Percentiles rank a stretch among this genome's conserved stretches.
These are phyloP conservation scores for Pseudomugil gertrudae DNA, from an alignment of 2,797 vertebrate genomes.

Conservation along the genomic window DNA sequence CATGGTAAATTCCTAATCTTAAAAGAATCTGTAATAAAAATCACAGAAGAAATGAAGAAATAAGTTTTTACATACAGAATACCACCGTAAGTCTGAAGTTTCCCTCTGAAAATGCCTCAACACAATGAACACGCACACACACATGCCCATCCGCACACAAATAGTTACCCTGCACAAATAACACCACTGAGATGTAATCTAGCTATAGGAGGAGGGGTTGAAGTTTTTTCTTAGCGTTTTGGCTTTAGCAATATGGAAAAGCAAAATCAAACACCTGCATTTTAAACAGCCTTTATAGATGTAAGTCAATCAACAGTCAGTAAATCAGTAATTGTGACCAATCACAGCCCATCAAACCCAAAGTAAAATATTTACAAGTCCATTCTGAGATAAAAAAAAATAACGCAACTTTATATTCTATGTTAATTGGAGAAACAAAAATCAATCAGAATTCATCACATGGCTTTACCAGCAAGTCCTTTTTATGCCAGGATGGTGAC, in stretches of 20 bases:
- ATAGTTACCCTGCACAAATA: constrained; percentile 4
- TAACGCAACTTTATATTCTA: not conserved
- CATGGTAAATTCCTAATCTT: not conserved
- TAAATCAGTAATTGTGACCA: not conserved
- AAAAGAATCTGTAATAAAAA: not conserved
- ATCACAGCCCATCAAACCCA: not conserved
- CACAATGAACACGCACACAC: not conserved
- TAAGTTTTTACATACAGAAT: constrained; percentile 2
- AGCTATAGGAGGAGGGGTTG: constrained; percentile 24
- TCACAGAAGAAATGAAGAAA: not conserved
- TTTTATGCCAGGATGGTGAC: constrained; percentile 53
- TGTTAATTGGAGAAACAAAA: not conserved
- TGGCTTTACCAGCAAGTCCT: not conserved
- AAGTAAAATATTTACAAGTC: constrained; percentile 8
- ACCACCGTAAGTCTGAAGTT: not conserved
- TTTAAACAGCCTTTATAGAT: constrained; percentile 10
- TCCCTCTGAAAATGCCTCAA: not conserved
- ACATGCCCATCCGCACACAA: constrained; percentile 19
- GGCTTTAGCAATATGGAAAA: constrained; percentile 32
- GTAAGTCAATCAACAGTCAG: not conserved
- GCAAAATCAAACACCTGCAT: not conserved
- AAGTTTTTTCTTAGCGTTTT: constrained; percentile 23
- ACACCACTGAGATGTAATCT: constrained; percentile 22
- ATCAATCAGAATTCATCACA: not conserved
- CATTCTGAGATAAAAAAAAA: not conserved